Conservation (phyloP, 2,797 vertebrate species). For the Anabas testudineus region DNA sequence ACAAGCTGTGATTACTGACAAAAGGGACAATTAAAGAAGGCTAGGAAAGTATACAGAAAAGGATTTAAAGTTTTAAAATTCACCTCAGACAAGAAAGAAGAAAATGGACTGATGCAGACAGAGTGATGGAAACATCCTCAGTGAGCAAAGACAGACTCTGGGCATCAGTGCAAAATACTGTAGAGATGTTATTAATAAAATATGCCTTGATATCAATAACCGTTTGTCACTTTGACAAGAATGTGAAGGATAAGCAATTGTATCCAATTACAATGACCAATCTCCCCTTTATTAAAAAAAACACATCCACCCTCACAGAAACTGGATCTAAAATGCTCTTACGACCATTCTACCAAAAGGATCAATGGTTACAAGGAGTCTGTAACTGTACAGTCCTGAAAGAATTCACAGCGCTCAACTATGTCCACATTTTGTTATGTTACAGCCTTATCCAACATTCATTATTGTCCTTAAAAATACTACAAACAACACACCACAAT, state of each 20-base stretch:
- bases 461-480: too few species aligned
- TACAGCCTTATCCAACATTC: too few species aligned
- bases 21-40: conserved; percentile 45
- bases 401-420: too few species aligned
- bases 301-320: too few species aligned
- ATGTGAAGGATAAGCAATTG: neutral
- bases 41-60: conserved; percentile 41
- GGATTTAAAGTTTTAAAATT: conserved; percentile 29
- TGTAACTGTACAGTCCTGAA: too few species aligned
- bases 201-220: neutral
- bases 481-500: too few species aligned
- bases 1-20: conserved; percentile 49
- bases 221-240: neutral
- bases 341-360: too few species aligned
- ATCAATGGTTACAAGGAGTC: too few species aligned
- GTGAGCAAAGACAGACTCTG: conserved; percentile 10
- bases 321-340: too few species aligned
- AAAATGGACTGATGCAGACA: conserved; percentile 30
- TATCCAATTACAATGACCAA: too few species aligned
- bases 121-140: conserved; percentile 37
- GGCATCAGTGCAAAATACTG: neutral
- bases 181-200: conserved; percentile 1
- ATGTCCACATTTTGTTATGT: too few species aligned
- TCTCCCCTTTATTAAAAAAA: too few species aligned
- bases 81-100: conserved; percentile 50